These are phyloP conservation scores for Acromyrmex echinatior DNA, from an alignment of 1,140 invertebrate genomes.

Conservation along the genomic window DNA sequence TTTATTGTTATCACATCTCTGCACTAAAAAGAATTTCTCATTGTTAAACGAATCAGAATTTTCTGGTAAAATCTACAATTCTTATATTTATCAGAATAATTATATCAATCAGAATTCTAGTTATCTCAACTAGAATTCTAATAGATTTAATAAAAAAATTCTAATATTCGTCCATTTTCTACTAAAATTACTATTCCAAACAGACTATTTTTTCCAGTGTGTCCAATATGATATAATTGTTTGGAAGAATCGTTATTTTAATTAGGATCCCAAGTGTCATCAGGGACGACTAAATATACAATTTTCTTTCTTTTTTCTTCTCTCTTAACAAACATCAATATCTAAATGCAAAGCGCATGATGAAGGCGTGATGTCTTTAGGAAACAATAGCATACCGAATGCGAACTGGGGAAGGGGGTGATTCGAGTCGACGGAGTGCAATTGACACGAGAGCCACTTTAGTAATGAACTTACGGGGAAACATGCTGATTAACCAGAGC, in stretches of 20 bases:
- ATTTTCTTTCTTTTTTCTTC: background rate
- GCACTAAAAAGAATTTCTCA: background rate
- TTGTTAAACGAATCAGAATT: too few species aligned
- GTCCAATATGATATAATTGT: background rate
- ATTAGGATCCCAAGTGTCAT: background rate
- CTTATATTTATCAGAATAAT: too few species aligned
- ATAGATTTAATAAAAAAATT: too few species aligned
- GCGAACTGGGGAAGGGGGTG: constrained; percentile 57
- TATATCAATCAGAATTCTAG: too few species aligned
- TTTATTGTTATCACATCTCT: background rate
- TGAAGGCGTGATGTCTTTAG: constrained; percentile 35
- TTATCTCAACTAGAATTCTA: too few species aligned
- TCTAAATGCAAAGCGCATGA: background rate
- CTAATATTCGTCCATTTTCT: too few species aligned
- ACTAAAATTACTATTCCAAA: too few species aligned
- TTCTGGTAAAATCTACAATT: too few species aligned
- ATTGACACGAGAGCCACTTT: constrained; percentile 79
- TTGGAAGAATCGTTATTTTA: background rate
- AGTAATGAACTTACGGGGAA: constrained; percentile 78
- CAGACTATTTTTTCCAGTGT: too few species aligned
- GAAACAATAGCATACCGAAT: constrained; percentile 38
- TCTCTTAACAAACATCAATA: background rate
- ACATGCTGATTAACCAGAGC: constrained; percentile 78
- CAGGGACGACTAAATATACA: background rate
- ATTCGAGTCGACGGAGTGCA: constrained; percentile 75